Evolutionary conservation across 2,797 vertebrate species (phyloP).

Genomic region (Hydrophis major): DNA sequence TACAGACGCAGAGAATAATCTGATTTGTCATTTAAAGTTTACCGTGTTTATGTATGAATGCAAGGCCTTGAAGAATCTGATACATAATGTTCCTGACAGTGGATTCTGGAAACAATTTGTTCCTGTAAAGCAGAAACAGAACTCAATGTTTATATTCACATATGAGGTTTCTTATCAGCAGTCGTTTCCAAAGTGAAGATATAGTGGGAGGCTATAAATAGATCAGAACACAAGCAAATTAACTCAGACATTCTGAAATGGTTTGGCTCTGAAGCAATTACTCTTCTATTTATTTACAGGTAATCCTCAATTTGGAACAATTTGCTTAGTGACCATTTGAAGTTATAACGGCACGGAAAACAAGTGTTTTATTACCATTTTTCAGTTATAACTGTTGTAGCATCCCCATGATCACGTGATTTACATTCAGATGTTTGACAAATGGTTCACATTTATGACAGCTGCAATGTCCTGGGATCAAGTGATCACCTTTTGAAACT

Average conservation of each 20-base stretch:
- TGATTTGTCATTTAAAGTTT: conserved; percentile 41
- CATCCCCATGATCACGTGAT: neutral
- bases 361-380: neutral
- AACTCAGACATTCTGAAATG: neutral
- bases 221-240: neutral
- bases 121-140: conserved; percentile 61
- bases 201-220: neutral
- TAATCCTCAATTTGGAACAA: neutral
- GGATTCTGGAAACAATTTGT: conserved; percentile 78
- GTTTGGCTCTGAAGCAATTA: neutral
- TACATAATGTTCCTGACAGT: conserved; percentile 81
- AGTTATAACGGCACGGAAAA: neutral
- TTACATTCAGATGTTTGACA: neutral
- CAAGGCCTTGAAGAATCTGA: conserved; percentile 81
- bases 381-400: neutral
- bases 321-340: neutral
- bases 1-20: neutral
- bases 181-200: conserved; percentile 15
- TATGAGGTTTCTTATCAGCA: neutral
- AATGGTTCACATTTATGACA: neutral
- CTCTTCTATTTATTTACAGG: neutral
- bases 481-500: neutral
- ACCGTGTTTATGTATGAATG: conserved; percentile 83
- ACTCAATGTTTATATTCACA: conserved; percentile 34
- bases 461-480: neutral